phyloP scores from a whole-genome alignment of 2,797 vertebrate genomes.

The Syngnathus acus region DNA sequence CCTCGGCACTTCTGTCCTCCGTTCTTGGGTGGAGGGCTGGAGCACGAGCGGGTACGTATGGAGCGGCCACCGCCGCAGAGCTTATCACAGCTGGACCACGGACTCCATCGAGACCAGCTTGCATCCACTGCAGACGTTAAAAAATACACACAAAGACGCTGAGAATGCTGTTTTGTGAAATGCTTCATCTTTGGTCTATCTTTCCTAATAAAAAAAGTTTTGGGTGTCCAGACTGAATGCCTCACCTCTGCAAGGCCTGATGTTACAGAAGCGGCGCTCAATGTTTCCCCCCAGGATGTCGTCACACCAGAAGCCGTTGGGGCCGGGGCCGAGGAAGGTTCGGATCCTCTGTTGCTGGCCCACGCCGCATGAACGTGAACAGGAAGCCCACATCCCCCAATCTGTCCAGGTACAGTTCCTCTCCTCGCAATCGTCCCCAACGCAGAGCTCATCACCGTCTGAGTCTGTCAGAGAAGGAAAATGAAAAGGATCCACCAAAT shows the following conservation, averaged over 20 bases:
- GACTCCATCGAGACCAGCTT: conserved; percentile 83
- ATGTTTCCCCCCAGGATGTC: conserved; percentile 75
- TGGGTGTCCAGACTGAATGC: background rate
- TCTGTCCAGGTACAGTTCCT: conserved; percentile 80
- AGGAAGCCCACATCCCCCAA: conserved; percentile 76
- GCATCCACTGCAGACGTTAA: conserved; percentile 70
- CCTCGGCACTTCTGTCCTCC: conserved; percentile 75
- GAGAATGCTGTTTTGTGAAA: background rate
- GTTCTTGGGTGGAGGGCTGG: conserved; percentile 85
- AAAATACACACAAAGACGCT: background rate
- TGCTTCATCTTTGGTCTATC: background rate
- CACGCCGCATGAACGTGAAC: conserved; percentile 81
- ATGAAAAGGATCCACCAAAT: background rate
- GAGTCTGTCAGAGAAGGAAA: background rate
- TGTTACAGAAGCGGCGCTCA: conserved; percentile 80
- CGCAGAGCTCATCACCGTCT: conserved; percentile 60
- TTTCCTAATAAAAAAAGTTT: background rate
- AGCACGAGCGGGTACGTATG: conserved; percentile 78
- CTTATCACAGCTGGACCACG: conserved; percentile 85
- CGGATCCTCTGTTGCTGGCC: conserved; percentile 80
- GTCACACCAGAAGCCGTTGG: conserved; percentile 73
- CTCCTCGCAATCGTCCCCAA: conserved; percentile 47
- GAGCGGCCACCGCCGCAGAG: conserved; percentile 78
- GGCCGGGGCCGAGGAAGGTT: conserved; percentile 69
- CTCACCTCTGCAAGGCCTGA: conserved; percentile 80